Evolutionary conservation across 2,888 invertebrate genomes (phyloP).

Genomic region (Caenorhabditis sulstoni): DNA sequence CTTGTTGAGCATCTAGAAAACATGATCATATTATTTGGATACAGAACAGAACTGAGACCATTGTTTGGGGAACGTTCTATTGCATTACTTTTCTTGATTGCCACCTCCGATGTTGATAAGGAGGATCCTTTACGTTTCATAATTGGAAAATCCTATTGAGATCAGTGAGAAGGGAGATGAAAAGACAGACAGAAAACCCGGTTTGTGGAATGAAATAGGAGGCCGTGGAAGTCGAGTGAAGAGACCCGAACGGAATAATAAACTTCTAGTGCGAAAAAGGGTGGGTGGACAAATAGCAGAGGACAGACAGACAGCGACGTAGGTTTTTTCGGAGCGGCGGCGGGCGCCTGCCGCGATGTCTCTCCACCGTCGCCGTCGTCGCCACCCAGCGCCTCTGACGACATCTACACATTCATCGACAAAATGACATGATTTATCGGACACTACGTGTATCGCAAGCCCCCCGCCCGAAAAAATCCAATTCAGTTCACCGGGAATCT

Average conservation of each 20-base stretch:
- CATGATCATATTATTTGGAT: too few relatives aligned
- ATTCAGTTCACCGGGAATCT: neutral
- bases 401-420: neutral
- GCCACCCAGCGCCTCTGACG: neutral
- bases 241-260: slow-evolving; percentile 17
- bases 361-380: neutral
- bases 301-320: slow-evolving; percentile 3
- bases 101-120: neutral
- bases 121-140: slow-evolving; percentile 9
- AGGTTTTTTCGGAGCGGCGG: slow-evolving; percentile 12
- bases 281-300: slow-evolving; percentile 13
- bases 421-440: slow-evolving; percentile 7
- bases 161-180: slow-evolving; percentile 7
- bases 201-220: slow-evolving; percentile 4
- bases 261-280: slow-evolving; percentile 6
- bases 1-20: slow-evolving; percentile 17
- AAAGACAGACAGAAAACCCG: neutral
- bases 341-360: neutral
- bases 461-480: neutral
- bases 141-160: neutral
- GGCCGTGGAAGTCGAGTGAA: neutral
- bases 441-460: neutral
- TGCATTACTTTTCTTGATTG: neutral
- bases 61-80: neutral
- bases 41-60: neutral